Evolutionary conservation across 2,797 vertebrate species (phyloP), one percentile per base, ranked within the genome.

Genomic region (Microchirus variegatus): DNA sequence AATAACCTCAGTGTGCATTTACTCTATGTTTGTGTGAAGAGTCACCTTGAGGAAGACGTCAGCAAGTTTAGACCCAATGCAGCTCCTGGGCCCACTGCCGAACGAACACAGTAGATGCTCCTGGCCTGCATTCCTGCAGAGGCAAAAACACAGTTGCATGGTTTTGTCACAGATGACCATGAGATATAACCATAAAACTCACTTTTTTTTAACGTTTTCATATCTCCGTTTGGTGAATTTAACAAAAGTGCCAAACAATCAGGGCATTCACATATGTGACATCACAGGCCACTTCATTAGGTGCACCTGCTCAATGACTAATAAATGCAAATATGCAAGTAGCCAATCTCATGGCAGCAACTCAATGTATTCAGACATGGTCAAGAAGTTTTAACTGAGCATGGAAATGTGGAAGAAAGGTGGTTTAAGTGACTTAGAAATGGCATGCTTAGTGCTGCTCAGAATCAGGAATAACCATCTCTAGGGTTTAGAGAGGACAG

Each of bases 41-140:
- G 38, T 84, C 67, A 90, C 90, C 87, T 91, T 87, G 1, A 90
- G 68, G 49, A 90, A 87, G 54, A 81, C 11, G 0, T 80, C 52
- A 0, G 87, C 84, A 11, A 89, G 85, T 56, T 83, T 83, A 10
- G 40, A 36, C 70, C 85, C 80, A 2, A 90, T 86, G 51, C 87
- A 90, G 75, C 36, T 76, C 62, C 89, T 80, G 43, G 82, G 73
- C 9, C 85, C 83, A 1, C 74, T 82, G 53, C 89, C 89, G 9
- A 88, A 86, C 18, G 83, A 84, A 61, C 87, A 88, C 17, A 90
- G 80, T n/a, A 87, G 61, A 47, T 82, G 70, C 58, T 90, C 83
- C 56, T 90, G 89, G 38, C 87, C 87, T 38, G 81, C 68, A 47
- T 90, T 90, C 63, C 89, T 89, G 75, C 49, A 61, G 8, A 77